Evolutionary conservation across 2,888 invertebrate species (phyloP).

Genomic region (Clivina fossor): DNA sequence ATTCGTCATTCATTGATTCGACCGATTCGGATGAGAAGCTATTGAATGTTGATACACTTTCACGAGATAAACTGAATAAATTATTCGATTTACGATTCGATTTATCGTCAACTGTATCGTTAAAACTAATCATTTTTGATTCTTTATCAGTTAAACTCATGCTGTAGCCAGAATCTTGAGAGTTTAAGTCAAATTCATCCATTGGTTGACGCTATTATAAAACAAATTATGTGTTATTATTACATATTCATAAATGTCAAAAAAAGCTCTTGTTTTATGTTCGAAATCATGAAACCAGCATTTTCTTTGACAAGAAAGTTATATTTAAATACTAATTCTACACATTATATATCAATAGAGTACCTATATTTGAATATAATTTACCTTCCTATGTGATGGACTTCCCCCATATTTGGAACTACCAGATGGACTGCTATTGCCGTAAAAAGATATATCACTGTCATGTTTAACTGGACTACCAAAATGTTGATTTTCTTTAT

Average conservation of each 20-base stretch:
- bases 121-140: slow-evolving; percentile 44
- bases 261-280: too few relatives aligned
- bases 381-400: slow-evolving; percentile 22
- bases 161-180: slow-evolving; percentile 62
- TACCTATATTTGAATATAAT: not conserved
- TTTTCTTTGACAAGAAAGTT: not conserved
- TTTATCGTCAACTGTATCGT: slow-evolving; percentile 35
- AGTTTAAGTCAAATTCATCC: slow-evolving; percentile 59
- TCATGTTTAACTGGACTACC: slow-evolving; percentile 46
- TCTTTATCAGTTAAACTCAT: slow-evolving; percentile 49
- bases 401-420: slow-evolving; percentile 20
- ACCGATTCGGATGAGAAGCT: slow-evolving; percentile 59
- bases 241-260: not conserved
- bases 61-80: not conserved
- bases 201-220: slow-evolving; percentile 50
- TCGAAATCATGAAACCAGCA: not conserved
- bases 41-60: slow-evolving; percentile 49
- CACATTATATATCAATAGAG: slow-evolving; percentile 1
- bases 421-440: slow-evolving; percentile 32
- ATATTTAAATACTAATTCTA: not conserved
- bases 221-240: not conserved
- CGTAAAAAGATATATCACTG: slow-evolving; percentile 50
- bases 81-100: slow-evolving; percentile 1
- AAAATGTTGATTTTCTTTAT: slow-evolving; percentile 46
- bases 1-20: slow-evolving; percentile 66